These are phyloP conservation scores for Phoenoteleia sp. DNA, from an alignment of 2,888 invertebrate species.

Conservation along the genomic window DNA sequence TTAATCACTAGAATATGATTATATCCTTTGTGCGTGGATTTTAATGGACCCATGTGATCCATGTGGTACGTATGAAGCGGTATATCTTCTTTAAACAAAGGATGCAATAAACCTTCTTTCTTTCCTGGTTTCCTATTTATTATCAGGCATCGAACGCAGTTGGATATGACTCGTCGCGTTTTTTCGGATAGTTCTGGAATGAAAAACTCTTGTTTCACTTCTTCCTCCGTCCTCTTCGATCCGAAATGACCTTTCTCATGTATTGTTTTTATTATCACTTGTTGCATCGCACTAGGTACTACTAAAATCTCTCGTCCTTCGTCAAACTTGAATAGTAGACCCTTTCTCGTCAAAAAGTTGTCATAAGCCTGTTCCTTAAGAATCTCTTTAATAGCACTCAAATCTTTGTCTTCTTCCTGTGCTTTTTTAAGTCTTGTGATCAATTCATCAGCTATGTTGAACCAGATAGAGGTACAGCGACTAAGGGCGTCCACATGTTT, in stretches of 20 bases:
- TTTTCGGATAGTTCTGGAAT: constrained; percentile 31
- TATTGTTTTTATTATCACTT: constrained; percentile 9
- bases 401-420: constrained; percentile 29
- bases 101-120: no score
- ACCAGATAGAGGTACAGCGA: neutral
- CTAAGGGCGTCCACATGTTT: constrained; percentile 57
- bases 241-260: constrained; percentile 29
- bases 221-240: constrained; percentile 8
- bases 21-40: constrained; percentile 71
- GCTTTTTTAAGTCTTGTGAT: constrained; percentile 11
- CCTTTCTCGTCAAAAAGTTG: constrained; percentile 12
- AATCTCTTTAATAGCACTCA: constrained; percentile 9
- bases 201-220: constrained; percentile 24
- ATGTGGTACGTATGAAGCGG: no score
- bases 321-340: constrained; percentile 8
- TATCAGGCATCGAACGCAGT: constrained; percentile 43
- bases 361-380: constrained; percentile 14
- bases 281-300: constrained; percentile 35
- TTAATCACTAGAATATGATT: constrained; percentile 72
- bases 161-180: constrained; percentile 14
- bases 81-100: no score
- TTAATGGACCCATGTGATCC: no score
- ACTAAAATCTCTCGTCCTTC: constrained; percentile 24
- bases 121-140: no score
- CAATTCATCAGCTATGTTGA: neutral